These are phyloP conservation scores for Patagioenas fasciata DNA, from an alignment of 2,113 vertebrate species.

Conservation along the genomic window DNA sequence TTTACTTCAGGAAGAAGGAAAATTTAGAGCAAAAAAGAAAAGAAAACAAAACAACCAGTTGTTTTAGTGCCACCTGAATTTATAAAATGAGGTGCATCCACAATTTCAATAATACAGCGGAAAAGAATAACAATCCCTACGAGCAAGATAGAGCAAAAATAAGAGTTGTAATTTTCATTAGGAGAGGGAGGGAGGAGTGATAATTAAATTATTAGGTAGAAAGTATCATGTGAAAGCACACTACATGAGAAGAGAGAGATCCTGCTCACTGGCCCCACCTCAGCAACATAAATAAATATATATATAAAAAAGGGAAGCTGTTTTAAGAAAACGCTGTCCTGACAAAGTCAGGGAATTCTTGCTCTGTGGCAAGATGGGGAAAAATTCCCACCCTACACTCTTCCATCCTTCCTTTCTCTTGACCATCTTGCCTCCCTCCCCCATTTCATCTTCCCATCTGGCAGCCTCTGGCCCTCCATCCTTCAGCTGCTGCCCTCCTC, in stretches of 20 bases:
- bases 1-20: neutral
- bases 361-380: neutral
- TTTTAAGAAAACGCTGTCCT: neutral
- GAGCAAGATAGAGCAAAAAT: neutral
- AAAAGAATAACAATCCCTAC: neutral
- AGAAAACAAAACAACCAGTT: neutral
- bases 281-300: neutral
- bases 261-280: neutral
- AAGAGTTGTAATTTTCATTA: neutral
- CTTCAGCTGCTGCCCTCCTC: neutral
- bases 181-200: neutral
- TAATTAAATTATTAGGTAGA: neutral
- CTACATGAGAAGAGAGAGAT: neutral
- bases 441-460: rapidly evolving
- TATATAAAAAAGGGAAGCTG: neutral
- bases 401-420: neutral
- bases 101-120: neutral
- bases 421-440: neutral
- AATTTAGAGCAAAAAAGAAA: neutral
- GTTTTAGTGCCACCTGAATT: neutral
- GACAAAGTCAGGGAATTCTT: neutral
- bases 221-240: neutral
- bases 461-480: neutral
- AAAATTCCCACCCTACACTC: neutral
- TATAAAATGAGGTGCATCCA: neutral